phyloP scores from a whole-genome alignment of 2,113 vertebrate species.

The Pelobates fuscus region DNA sequence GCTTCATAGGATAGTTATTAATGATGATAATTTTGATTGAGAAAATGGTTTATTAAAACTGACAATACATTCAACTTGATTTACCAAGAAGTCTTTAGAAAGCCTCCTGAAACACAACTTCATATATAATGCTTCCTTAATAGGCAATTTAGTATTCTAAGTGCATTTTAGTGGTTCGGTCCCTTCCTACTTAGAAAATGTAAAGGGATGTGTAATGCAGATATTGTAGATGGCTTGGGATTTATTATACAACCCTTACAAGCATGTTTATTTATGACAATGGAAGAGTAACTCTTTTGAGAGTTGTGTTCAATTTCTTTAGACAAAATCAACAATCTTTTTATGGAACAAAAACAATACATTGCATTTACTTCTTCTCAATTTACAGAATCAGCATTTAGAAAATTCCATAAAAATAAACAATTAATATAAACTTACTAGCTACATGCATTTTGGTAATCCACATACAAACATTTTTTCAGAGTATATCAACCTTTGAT shows the following conservation, averaged over 20 bases:
- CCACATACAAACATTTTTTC: too few relatives aligned
- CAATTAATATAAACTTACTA: too few relatives aligned
- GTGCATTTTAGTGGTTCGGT: neutral
- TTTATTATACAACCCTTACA: neutral
- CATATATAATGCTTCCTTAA: conserved; percentile 5
- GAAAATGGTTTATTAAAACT: neutral
- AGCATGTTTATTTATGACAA: neutral
- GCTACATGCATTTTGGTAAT: too few relatives aligned
- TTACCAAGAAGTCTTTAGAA: neutral
- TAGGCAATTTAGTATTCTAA: neutral
- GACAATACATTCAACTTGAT: neutral
- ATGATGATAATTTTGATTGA: neutral
- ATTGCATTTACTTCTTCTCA: neutral
- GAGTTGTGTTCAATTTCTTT: neutral
- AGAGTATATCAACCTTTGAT: too few relatives aligned
- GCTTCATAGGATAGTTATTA: too few relatives aligned
- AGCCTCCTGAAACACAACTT: neutral
- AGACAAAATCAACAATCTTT: too few relatives aligned
- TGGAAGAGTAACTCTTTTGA: neutral
- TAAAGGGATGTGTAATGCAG: neutral
- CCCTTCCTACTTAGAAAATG: neutral
- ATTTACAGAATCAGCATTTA: neutral
- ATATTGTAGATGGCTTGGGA: neutral
- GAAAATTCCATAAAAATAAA: neutral
- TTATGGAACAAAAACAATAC: too few relatives aligned